Base-by-base conservation (phyloP, 2,888 invertebrate genomes). In the Hanleya hanleyi region DNA sequence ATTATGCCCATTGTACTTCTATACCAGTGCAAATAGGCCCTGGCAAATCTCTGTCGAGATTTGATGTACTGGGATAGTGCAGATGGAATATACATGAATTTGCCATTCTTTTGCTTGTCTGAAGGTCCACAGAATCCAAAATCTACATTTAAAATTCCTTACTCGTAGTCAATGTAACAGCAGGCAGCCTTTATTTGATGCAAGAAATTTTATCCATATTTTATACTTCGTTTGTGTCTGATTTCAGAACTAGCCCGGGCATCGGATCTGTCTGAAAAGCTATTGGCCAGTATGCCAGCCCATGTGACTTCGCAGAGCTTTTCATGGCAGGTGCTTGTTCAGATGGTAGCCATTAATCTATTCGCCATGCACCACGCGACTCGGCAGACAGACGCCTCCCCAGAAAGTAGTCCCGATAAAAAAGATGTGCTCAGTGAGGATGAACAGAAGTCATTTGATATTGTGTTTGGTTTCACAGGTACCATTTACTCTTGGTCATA, bases 241-340 rank as follows among this genome's bases (percentile, higher is more conserved):
- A 15, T 29, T 64, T 32, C 77, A 69, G 93, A 93, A 84, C 88
- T 95, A 73, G 92, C 93, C 38, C 91, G 93, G 70, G 95, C 95
- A 0, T 91, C 92, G 22, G 89, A 92, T 2, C 91, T 94, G 69
- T 93, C 94, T 47, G 93, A 93, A 78, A 92, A 93, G 33, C 92
- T 96, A 36, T 94, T 94, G 73, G 92, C 94, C 0, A 94, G 94
- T 41, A 91, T 96, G 78, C 94, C 95, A 0, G 94, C 95, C 0
- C 93, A 95, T 71, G 93, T 96, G 9, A 95, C 95, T 0, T 95
- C 95, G 0, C 94, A 95, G 85, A 94, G 94, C 85, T 94, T 96
- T 80, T 94, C 94, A 65, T 93, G 94, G 0, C 94, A 94, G 91
- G 94, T 94, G 81, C 92, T 96, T 33, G 93, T 95, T 41, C 94